Evolutionary conservation across 2,113 vertebrate genomes (phyloP).

Genomic region (Corydoras maculifer): DNA sequence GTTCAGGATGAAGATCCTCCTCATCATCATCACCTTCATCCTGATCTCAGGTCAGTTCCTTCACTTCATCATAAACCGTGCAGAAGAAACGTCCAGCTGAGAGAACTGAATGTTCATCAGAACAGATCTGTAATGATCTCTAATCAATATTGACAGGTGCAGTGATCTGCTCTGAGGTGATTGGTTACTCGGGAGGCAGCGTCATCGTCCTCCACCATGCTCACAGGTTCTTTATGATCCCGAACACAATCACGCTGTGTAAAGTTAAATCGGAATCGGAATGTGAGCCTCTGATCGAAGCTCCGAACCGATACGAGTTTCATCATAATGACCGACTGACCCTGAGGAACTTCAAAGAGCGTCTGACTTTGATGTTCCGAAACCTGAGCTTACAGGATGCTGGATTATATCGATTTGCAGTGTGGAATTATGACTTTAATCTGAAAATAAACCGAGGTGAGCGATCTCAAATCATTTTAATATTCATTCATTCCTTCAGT

Average conservation of each 20-base stretch:
- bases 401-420: background rate
- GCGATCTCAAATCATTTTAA: background rate
- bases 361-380: background rate
- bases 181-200: background rate
- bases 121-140: too few species aligned
- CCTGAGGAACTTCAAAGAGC: background rate
- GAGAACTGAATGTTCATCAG: too few species aligned
- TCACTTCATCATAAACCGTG: background rate
- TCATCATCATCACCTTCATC: background rate
- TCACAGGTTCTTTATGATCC: background rate
- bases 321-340: background rate
- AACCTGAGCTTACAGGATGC: background rate
- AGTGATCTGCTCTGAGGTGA: background rate
- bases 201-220: background rate
- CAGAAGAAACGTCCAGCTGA: too few species aligned
- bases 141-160: background rate
- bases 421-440: background rate
- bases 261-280: background rate
- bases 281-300: background rate
- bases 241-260: background rate
- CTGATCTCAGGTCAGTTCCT: background rate
- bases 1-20: background rate
- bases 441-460: slow-evolving; percentile 1
- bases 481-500: too few species aligned
- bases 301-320: background rate